Conservation (phyloP, 2,113 vertebrate species). For the Rattus norvegicus region DNA sequence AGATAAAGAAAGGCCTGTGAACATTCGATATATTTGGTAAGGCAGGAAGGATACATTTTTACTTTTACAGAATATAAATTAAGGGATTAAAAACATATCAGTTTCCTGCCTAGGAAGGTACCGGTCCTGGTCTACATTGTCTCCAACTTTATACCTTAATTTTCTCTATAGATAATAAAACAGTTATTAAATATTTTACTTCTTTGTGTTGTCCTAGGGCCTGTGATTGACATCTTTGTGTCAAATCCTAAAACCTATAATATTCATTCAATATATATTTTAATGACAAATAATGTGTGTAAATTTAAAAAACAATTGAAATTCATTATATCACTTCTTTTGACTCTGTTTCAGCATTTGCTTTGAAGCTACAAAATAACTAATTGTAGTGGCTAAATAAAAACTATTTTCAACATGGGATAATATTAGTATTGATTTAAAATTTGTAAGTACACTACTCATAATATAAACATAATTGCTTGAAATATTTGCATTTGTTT, state of each 20-base stretch:
- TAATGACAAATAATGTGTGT: not conserved
- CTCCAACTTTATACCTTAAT: not conserved
- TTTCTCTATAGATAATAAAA: not conserved
- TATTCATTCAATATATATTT: not conserved
- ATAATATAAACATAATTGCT: not conserved
- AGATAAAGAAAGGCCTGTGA: not conserved
- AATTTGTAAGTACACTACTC: not conserved
- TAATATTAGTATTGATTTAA: not conserved
- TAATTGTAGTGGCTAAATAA: not conserved
- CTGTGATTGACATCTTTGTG: not conserved
- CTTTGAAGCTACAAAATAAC: not conserved
- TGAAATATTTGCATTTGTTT: not conserved
- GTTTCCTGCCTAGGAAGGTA: not conserved
- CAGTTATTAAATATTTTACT: not conserved
- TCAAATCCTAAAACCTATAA: not conserved
- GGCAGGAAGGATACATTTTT: not conserved
- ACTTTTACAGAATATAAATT: not conserved
- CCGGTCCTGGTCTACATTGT: not conserved
- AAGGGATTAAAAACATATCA: not conserved
- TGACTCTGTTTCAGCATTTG: not conserved
- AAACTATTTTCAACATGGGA: not conserved
- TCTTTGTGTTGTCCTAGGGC: not conserved
- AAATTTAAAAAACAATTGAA: not conserved
- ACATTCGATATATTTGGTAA: not conserved
- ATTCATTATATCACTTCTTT: not conserved